Percentiles rank a stretch among this genome's conserved stretches.
phyloP scores from a whole-genome alignment of 2,888 invertebrate genomes.

The Cepaea hortensis region DNA sequence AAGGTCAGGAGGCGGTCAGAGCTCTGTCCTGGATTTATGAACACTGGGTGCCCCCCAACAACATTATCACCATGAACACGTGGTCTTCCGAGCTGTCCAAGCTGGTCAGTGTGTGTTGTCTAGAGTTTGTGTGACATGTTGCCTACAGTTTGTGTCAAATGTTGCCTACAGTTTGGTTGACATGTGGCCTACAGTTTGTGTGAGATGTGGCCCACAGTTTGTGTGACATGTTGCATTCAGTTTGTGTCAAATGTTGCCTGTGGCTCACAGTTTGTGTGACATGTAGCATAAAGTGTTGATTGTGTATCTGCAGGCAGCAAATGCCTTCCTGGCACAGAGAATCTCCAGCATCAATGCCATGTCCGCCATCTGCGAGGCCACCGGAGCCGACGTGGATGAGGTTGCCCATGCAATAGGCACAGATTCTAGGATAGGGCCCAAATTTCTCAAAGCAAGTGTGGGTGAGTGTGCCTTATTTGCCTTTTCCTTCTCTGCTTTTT shows the following conservation, averaged over 20 bases:
- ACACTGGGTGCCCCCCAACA: constrained; percentile 94
- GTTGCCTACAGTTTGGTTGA: background rate
- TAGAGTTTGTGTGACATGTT: background rate
- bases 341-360: constrained; percentile 98
- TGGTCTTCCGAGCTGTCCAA: constrained; percentile 99
- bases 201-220: no score
- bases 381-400: constrained; percentile 97
- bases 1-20: constrained; percentile 90
- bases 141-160: background rate
- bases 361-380: constrained; percentile 97
- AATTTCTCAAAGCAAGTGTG: constrained; percentile 96
- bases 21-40: constrained; percentile 86
- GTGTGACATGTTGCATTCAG: background rate
- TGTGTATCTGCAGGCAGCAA: constrained; percentile 86
- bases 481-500: no score
- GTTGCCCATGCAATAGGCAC: constrained; percentile 96
- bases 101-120: constrained; percentile 80
- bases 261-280: no score
- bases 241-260: background rate
- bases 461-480: constrained; percentile 78
- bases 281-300: no score
- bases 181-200: no score
- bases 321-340: constrained; percentile 97
- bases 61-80: constrained; percentile 97
- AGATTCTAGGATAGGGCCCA: constrained; percentile 95